These are phyloP conservation scores for Chaenodraco wilsoni DNA, from an alignment of 2,797 vertebrate species.

Conservation along the genomic window DNA sequence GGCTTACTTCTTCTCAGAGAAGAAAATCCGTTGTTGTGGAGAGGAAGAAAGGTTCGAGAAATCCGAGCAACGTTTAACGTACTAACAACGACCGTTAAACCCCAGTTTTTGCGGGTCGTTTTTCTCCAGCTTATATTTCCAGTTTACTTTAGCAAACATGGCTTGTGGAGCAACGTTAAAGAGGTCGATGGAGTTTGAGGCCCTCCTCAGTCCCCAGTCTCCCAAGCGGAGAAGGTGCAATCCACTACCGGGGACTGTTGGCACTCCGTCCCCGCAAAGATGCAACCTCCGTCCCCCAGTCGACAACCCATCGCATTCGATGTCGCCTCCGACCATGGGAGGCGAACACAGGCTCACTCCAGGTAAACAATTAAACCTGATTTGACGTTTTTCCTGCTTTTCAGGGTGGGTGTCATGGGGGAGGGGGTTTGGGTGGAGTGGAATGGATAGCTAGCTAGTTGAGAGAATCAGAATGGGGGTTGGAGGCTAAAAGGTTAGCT, in stretches of 20 bases:
- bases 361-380: conserved; percentile 73
- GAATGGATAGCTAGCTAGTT: conserved; percentile 72
- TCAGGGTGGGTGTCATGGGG: conserved; percentile 79
- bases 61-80: conserved; percentile 34
- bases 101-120: conserved; percentile 45
- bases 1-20: conserved; percentile 70
- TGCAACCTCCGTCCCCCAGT: conserved; percentile 86
- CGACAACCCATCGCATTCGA: conserved; percentile 81
- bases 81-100: conserved; percentile 15
- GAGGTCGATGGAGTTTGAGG: conserved; percentile 94
- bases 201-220: conserved; percentile 91
- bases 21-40: conserved; percentile 78
- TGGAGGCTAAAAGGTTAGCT: conserved; percentile 71
- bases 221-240: conserved; percentile 92
- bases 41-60: conserved; percentile 67
- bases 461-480: conserved; percentile 71
- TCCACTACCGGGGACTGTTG: conserved; percentile 86
- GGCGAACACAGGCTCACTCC: conserved; percentile 88
- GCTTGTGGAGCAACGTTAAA: conserved; percentile 94
- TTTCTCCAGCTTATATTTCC: conserved; percentile 9
- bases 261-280: conserved; percentile 87
- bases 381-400: conserved; percentile 50
- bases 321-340: conserved; percentile 78
- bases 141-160: conserved; percentile 78
- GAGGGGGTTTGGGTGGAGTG: conserved; percentile 84